Evolutionary conservation across 1,140 invertebrate genomes (phyloP).

Genomic region (Subanguina moxae): DNA sequence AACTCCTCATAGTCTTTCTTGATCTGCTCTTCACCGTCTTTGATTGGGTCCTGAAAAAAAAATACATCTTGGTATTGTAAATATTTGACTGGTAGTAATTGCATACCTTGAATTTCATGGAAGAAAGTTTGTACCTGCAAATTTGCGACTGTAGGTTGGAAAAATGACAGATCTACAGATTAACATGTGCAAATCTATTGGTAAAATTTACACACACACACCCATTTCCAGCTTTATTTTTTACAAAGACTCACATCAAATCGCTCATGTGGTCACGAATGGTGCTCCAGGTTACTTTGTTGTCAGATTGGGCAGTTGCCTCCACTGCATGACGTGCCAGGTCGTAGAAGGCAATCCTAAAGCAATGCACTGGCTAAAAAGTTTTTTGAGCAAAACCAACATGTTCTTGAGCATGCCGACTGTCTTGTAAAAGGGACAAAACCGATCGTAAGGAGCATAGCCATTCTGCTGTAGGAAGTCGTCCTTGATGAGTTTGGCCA

Average conservation of each 20-base stretch:
- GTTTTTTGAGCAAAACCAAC: conserved; percentile 44
- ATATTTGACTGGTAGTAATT: not conserved
- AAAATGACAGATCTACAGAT: no score
- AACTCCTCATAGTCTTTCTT: conserved; percentile 91
- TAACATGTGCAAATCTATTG: no score
- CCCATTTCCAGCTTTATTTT: no score
- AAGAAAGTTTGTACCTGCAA: conserved; percentile 81
- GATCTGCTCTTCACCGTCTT: conserved; percentile 94
- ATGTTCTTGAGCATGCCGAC: conserved; percentile 97
- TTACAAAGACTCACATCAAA: conserved; percentile 65
- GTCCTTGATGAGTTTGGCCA: conserved; percentile 95
- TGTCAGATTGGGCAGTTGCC: conserved; percentile 93
- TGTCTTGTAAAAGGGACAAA: conserved; percentile 99
- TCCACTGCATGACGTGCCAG: conserved; percentile 94
- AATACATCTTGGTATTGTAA: not conserved
- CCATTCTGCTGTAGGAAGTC: conserved; percentile 93
- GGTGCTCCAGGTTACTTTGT: conserved; percentile 89
- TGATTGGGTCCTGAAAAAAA: conserved; percentile 79
- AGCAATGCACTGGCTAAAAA: conserved; percentile 14
- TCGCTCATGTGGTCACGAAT: conserved; percentile 93
- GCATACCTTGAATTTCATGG: conserved; percentile 97
- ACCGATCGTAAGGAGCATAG: conserved; percentile 91
- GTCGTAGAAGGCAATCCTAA: conserved; percentile 86
- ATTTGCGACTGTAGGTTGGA: not conserved
- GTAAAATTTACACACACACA: no score